These are phyloP conservation scores for Ammodramus savannarum DNA, from an alignment of 2,113 vertebrate genomes.

Conservation along the genomic window DNA sequence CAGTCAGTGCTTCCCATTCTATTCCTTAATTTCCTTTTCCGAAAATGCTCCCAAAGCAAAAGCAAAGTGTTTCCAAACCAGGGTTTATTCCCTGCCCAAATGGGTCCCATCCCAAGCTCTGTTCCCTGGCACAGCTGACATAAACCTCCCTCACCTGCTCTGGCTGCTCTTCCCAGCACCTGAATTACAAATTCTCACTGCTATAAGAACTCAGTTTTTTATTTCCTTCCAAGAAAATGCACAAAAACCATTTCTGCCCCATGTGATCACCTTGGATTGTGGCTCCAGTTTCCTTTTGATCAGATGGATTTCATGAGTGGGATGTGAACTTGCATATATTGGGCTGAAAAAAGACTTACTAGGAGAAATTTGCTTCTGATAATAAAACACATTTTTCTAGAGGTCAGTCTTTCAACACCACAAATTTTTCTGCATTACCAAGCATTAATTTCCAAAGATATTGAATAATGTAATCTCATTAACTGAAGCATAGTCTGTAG, in stretches of 20 bases:
- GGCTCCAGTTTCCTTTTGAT: background rate
- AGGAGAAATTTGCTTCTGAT: background rate
- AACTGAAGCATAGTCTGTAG: background rate
- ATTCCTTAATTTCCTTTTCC: background rate
- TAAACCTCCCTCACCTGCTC: background rate
- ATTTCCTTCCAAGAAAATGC: background rate
- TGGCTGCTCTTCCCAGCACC: background rate
- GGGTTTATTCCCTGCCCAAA: background rate
- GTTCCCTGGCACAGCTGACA: background rate
- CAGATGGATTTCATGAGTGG: background rate
- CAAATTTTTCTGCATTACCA: background rate
- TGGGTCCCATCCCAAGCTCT: background rate
- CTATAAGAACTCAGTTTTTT: background rate
- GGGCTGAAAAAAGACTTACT: background rate
- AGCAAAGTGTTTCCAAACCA: background rate
- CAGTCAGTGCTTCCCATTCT: background rate
- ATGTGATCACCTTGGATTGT: background rate
- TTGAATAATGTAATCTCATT: background rate
- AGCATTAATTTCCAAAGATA: background rate
- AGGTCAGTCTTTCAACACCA: background rate
- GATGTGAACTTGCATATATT: background rate
- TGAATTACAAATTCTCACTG: background rate
- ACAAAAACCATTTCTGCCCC: background rate
- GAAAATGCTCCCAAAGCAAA: background rate
- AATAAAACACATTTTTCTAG: background rate